Evolutionary conservation across 2,113 vertebrate species (phyloP).

Genomic region (Salvelinus namaycush): DNA sequence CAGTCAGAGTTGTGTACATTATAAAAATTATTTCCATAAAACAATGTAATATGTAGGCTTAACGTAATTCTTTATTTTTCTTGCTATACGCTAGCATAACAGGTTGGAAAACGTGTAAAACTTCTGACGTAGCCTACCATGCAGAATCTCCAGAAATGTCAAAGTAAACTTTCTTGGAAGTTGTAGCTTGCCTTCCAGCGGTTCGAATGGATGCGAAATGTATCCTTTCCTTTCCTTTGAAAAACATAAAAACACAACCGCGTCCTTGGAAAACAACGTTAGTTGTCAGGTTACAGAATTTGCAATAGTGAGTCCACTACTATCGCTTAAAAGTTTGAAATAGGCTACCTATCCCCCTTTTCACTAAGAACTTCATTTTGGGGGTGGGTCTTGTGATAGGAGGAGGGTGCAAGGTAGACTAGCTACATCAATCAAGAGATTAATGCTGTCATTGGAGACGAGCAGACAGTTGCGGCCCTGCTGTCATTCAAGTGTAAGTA

Average conservation of each 20-base stretch:
- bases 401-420: slow-evolving; percentile 30
- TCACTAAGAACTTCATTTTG: slow-evolving; percentile 41
- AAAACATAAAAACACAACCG: slow-evolving; percentile 18
- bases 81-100: neutral
- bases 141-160: slow-evolving; percentile 43
- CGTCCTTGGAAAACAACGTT: neutral
- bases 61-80: neutral
- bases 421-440: too few species aligned
- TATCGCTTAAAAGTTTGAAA: slow-evolving; percentile 48
- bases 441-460: too few species aligned
- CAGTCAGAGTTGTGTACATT: neutral
- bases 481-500: too few species aligned
- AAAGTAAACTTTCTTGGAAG: slow-evolving; percentile 34
- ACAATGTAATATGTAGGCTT: neutral
- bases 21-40: neutral
- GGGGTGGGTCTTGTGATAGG: slow-evolving; percentile 58
- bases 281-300: neutral
- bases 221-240: slow-evolving; percentile 20
- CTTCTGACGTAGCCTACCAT: slow-evolving; percentile 53
- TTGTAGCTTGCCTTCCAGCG: slow-evolving; percentile 17
- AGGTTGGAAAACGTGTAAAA: neutral
- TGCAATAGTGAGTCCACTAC: neutral
- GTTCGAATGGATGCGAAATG: slow-evolving; percentile 22
- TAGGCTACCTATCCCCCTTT: slow-evolving; percentile 22
- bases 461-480: too few species aligned